These are phyloP conservation scores for Girardinus metallicus DNA, from an alignment of 2,797 vertebrate genomes.

Conservation along the genomic window DNA sequence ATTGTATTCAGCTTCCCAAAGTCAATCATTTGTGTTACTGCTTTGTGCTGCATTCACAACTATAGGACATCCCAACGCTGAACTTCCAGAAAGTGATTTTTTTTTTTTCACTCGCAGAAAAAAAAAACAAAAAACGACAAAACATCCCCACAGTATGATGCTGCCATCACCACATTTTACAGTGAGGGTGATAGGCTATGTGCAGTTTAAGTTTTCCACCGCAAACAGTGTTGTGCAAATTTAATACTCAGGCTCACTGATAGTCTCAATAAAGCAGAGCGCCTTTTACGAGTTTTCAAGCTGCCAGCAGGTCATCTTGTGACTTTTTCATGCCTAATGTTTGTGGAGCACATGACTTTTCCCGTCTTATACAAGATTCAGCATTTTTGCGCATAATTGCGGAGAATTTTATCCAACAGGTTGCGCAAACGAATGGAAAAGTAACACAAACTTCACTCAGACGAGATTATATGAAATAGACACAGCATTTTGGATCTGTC, in stretches of 20 bases:
- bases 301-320: background rate
- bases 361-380: background rate
- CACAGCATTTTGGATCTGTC: background rate
- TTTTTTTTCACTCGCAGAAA: background rate
- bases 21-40: background rate
- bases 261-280: background rate
- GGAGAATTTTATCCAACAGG: background rate
- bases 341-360: too few relatives aligned
- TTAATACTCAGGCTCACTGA: background rate
- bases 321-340: background rate
- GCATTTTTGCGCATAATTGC: background rate
- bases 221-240: background rate
- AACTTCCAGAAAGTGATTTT: background rate
- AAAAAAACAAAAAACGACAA: too few relatives aligned
- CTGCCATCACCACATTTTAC: background rate
- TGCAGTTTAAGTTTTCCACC: background rate
- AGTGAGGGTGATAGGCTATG: background rate
- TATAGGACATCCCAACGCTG: background rate
- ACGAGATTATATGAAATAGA: background rate
- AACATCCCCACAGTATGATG: background rate
- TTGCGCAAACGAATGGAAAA: background rate
- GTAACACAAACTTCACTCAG: background rate
- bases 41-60: background rate
- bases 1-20: background rate
- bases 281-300: background rate